These are phyloP conservation scores for Eurystomus gularis DNA, from an alignment of 2,113 vertebrate genomes.

Conservation along the genomic window DNA sequence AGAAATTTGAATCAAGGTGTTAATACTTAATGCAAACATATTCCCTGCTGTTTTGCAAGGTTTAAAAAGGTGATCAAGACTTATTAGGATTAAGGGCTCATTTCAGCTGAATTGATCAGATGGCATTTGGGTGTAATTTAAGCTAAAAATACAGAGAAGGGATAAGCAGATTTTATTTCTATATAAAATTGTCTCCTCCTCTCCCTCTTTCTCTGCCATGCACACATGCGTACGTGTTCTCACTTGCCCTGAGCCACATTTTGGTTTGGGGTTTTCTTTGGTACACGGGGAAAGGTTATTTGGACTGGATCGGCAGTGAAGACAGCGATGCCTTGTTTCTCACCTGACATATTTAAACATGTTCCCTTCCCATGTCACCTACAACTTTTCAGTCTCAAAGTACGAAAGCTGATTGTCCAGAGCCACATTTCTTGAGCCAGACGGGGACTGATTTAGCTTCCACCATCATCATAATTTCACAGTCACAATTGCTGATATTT, in stretches of 20 bases:
- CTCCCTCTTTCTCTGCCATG: background rate
- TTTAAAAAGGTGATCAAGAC: slow-evolving; percentile 44
- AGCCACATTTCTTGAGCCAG: background rate
- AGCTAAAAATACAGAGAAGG: slow-evolving; percentile 34
- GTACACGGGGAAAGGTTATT: background rate
- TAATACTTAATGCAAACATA: background rate
- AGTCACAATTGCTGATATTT: background rate
- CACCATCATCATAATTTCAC: background rate
- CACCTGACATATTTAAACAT: rapidly evolving
- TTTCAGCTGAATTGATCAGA: slow-evolving; percentile 45
- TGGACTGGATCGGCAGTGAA: background rate
- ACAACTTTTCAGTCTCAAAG: rapidly evolving
- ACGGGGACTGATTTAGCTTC: background rate
- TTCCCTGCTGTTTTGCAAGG: background rate
- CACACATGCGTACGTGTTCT: rapidly evolving
- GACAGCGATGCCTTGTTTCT: background rate
- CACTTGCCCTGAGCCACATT: background rate
- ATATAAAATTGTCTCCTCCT: background rate
- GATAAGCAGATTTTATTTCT: slow-evolving; percentile 11
- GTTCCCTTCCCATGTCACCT: background rate
- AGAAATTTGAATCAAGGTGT: background rate
- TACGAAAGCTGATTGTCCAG: background rate
- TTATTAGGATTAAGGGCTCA: slow-evolving; percentile 55
- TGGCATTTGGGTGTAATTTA: slow-evolving; percentile 44
- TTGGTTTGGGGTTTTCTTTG: background rate